Percentiles rank a stretch among this genome's conserved stretches.
These are phyloP conservation scores for Diaprepes abbreviatus DNA, from an alignment of 2,888 invertebrate genomes.

Conservation along the genomic window DNA sequence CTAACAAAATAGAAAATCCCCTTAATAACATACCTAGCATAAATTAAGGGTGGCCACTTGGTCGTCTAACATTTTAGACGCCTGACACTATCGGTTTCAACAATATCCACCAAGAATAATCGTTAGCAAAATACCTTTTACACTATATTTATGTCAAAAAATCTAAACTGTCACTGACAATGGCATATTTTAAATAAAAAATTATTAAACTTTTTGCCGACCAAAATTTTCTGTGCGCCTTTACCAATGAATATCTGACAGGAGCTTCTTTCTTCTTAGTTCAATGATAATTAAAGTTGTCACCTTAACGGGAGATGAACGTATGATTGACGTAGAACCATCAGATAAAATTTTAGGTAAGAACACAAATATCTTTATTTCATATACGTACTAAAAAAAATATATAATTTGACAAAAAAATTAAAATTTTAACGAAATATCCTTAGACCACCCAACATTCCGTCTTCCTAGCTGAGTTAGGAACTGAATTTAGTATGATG, in stretches of 20 bases:
- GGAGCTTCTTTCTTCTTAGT: constrained; percentile 14
- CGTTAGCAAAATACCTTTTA: not conserved
- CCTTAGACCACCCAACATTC: too few relatives aligned
- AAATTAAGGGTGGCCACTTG: too few relatives aligned
- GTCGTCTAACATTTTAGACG: too few relatives aligned
- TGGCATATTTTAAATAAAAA: constrained; percentile 6
- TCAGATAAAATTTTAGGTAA: constrained; percentile 60
- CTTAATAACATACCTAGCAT: too few relatives aligned
- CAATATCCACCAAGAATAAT: not conserved
- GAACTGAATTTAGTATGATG: too few relatives aligned
- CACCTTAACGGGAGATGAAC: constrained; percentile 64
- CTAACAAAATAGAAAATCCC: too few relatives aligned
- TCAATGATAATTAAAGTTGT: constrained; percentile 64
- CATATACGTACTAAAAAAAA: too few relatives aligned
- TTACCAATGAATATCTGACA: constrained; percentile 30
- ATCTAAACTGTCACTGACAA: not conserved
- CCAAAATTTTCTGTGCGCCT: constrained; percentile 30
- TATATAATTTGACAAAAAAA: too few relatives aligned
- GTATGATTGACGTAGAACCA: constrained; percentile 63
- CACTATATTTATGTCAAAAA: constrained; percentile 1
- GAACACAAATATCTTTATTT: too few relatives aligned
- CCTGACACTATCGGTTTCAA: too few relatives aligned
- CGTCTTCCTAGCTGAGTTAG: too few relatives aligned
- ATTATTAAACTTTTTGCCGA: not conserved
- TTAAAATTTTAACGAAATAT: too few relatives aligned